A percentile compares a stretch with the other conserved stretches of the same genome.
Conservation (phyloP, 2,797 vertebrate genomes). For the Tamandua tetradactyla region DNA sequence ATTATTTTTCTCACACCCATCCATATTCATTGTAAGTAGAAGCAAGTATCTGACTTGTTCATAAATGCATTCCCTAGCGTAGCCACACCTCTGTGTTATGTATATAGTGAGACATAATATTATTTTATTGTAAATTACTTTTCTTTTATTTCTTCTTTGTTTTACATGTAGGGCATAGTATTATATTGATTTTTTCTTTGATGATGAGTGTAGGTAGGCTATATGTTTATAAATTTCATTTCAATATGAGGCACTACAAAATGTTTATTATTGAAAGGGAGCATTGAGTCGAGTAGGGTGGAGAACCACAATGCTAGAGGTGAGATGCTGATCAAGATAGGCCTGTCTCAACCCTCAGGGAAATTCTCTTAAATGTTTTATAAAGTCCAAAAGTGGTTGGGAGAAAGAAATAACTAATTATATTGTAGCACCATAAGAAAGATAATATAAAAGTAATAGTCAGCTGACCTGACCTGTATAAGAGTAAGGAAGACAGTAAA, state of each 20-base stretch:
- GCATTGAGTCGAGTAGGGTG: not conserved
- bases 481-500: not conserved
- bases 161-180: not conserved
- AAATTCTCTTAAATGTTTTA: slow-evolving; percentile 32
- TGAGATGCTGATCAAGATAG: not conserved
- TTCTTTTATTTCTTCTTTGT: not conserved
- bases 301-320: not conserved
- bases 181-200: slow-evolving; percentile 11
- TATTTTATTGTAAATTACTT: not conserved
- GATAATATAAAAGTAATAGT: slow-evolving; percentile 6
- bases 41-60: not conserved
- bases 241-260: not conserved
- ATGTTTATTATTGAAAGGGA: slow-evolving; percentile 14
- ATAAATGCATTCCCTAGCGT: not conserved
- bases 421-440: not conserved
- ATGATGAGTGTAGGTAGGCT: not conserved
- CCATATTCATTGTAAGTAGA: slow-evolving; percentile 9
- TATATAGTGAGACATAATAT: not conserved
- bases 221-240: slow-evolving; percentile 36
- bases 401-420: slow-evolving; percentile 9
- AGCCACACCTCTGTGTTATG: not conserved
- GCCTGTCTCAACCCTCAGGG: not conserved
- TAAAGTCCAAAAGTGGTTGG: not conserved
- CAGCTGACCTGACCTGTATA: not conserved
- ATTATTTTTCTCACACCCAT: not conserved